Evolutionary conservation across 2,113 vertebrate species (phyloP).

Genomic region (Centropus unirufus): DNA sequence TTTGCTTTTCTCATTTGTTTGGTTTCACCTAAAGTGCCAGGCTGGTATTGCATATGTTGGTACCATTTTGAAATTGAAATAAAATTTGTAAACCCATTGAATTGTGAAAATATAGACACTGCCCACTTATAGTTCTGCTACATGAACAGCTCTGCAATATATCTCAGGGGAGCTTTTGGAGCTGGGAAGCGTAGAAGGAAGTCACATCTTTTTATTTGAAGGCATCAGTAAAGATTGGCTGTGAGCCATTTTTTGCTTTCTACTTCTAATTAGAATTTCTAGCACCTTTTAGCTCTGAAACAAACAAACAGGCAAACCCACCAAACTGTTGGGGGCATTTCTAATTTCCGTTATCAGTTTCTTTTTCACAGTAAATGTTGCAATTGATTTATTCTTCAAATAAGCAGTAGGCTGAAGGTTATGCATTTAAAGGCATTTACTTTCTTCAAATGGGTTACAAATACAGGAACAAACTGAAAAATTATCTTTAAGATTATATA

Average conservation of each 20-base stretch:
- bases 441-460: constrained; percentile 4
- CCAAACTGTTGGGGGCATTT: background rate
- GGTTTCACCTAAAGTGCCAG: background rate
- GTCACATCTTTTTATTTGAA: background rate
- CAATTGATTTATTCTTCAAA: constrained; percentile 1
- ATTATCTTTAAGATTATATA: background rate
- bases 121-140: background rate
- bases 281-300: background rate
- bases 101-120: background rate
- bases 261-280: constrained; percentile 34
- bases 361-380: background rate
- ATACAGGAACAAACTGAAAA: constrained; percentile 19
- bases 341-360: background rate
- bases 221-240: background rate
- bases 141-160: background rate
- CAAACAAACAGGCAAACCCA: background rate
- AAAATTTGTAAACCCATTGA: background rate
- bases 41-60: background rate
- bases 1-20: background rate
- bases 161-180: background rate
- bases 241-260: background rate
- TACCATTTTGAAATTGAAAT: background rate
- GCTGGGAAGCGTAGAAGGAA: background rate
- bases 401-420: background rate
- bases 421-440: constrained; percentile 9